Evolutionary conservation across 2,113 vertebrate genomes (phyloP).

Genomic region (Lagopus muta): DNA sequence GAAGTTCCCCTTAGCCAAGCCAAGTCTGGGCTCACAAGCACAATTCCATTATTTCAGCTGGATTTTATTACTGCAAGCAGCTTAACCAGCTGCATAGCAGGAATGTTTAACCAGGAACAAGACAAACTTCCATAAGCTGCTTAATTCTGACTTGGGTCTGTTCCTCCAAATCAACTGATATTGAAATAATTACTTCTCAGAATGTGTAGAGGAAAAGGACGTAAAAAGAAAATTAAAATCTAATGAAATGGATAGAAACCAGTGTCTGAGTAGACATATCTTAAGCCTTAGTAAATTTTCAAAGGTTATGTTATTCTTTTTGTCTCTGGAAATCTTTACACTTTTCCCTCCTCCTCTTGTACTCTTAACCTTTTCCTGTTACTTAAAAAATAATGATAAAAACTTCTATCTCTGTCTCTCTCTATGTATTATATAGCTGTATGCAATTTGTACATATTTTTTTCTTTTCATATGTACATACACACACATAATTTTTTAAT

Average conservation of each 20-base stretch:
- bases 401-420: no score
- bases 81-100: slow-evolving; percentile 17
- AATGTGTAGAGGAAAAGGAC: slow-evolving; percentile 67
- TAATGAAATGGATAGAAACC: slow-evolving; percentile 73
- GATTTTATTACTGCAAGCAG: slow-evolving; percentile 12
- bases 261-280: slow-evolving; percentile 57
- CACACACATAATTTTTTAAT: neutral
- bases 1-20: neutral
- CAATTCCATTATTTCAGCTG: slow-evolving; percentile 28
- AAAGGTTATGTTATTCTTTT: slow-evolving; percentile 65
- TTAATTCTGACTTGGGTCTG: slow-evolving; percentile 72
- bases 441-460: neutral
- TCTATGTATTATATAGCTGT: neutral
- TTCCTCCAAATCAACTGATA: slow-evolving; percentile 70
- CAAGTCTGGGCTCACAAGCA: neutral
- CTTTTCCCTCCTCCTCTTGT: neutral
- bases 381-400: neutral
- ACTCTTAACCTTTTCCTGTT: neutral
- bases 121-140: slow-evolving; percentile 73
- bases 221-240: slow-evolving; percentile 76
- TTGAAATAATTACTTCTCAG: slow-evolving; percentile 73
- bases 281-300: slow-evolving; percentile 69
- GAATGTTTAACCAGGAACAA: slow-evolving; percentile 65
- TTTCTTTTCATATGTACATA: neutral
- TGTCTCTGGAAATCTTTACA: slow-evolving; percentile 4